phyloP scores from a whole-genome alignment of 2,888 invertebrate genomes.

The Hydroisotoma schaefferi region DNA sequence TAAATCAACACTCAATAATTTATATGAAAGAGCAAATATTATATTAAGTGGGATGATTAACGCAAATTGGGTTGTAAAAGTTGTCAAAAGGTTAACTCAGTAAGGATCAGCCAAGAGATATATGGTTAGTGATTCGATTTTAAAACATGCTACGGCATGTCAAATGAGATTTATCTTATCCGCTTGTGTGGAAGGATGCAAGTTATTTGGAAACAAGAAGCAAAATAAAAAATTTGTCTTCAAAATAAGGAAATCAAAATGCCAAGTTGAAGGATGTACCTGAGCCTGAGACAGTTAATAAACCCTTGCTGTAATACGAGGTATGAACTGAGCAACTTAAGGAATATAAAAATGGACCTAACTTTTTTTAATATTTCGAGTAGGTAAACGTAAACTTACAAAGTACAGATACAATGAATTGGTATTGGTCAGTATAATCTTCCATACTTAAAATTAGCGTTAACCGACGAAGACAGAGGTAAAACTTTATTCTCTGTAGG shows the following conservation, averaged over 20 bases:
- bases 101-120: background rate
- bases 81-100: too few relatives aligned
- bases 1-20: too few relatives aligned
- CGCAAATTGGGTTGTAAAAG: too few relatives aligned
- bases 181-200: too few relatives aligned
- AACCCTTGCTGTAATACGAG: background rate
- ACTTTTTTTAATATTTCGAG: background rate
- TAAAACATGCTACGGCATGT: background rate
- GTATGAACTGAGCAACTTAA: conserved; percentile 1
- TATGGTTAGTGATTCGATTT: background rate
- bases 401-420: too few relatives aligned
- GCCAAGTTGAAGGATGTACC: conserved; percentile 7
- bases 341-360: background rate
- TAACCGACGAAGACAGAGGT: too few relatives aligned
- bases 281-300: background rate
- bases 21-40: too few relatives aligned
- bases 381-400: background rate
- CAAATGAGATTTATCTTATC: conserved; percentile 4
- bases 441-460: too few relatives aligned
- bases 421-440: too few relatives aligned
- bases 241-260: background rate
- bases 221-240: background rate
- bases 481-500: too few relatives aligned
- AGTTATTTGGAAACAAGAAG: too few relatives aligned
- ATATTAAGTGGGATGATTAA: too few relatives aligned